Evolutionary conservation across 1,140 invertebrate species (phyloP).

Genomic region (Nasonia longicornis): DNA sequence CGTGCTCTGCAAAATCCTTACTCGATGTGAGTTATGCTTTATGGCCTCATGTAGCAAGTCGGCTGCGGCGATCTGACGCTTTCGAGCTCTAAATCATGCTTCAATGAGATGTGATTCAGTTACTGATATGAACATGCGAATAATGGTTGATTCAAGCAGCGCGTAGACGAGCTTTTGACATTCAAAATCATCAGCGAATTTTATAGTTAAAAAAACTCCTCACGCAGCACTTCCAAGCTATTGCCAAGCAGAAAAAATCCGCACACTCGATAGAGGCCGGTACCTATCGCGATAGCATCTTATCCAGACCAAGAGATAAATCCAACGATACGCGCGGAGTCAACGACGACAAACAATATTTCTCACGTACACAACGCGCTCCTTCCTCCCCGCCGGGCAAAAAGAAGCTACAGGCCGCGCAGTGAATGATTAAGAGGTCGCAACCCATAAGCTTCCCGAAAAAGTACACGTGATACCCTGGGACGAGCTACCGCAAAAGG

Average conservation of each 20-base stretch:
- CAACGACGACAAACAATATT: background rate
- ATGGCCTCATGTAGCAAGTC: too few relatives aligned
- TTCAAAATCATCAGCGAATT: too few relatives aligned
- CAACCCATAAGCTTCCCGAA: background rate
- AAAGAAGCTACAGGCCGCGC: background rate
- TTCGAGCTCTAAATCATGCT: too few relatives aligned
- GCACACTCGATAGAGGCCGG: background rate
- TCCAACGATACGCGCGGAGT: background rate
- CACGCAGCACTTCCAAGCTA: too few relatives aligned
- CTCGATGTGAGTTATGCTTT: too few relatives aligned
- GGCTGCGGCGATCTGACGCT: too few relatives aligned
- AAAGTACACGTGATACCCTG: slow-evolving; percentile 10
- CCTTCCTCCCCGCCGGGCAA: background rate
- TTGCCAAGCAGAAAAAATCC: background rate
- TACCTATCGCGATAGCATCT: background rate
- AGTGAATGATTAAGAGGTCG: slow-evolving; percentile 26
- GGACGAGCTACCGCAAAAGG: background rate
- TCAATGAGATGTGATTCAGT: too few relatives aligned
- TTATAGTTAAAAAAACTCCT: too few relatives aligned
- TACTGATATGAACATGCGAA: too few relatives aligned
- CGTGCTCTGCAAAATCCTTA: too few relatives aligned
- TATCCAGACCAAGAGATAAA: slow-evolving; percentile 2
- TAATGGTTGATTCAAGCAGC: too few relatives aligned
- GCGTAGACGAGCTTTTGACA: too few relatives aligned
- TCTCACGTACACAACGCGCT: background rate